Conservation (phyloP, 2,888 invertebrate genomes). For the Eilema sororculum region DNA sequence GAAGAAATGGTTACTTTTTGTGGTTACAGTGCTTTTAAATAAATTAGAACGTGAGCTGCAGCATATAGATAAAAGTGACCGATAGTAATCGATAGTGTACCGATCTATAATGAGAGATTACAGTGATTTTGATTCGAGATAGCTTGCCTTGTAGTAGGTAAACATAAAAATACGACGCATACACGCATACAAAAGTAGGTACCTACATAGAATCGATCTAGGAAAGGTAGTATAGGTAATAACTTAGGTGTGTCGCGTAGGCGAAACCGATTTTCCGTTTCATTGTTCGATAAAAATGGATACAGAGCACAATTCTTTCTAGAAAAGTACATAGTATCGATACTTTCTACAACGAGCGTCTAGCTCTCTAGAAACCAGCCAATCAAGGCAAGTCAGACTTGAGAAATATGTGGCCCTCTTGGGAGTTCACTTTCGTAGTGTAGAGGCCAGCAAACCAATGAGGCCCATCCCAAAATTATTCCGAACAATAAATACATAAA, state of each 20-base stretch:
- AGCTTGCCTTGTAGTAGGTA: too few relatives aligned
- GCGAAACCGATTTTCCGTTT: neutral
- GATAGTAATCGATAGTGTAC: too few relatives aligned
- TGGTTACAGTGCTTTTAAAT: neutral
- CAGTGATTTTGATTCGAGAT: too few relatives aligned
- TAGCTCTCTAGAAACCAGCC: neutral
- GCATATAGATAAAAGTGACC: too few relatives aligned
- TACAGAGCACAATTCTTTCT: neutral
- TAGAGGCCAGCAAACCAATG: neutral
- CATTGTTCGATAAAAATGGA: neutral
- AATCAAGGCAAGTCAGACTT: constrained; percentile 1
- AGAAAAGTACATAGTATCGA: neutral
- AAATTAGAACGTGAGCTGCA: neutral
- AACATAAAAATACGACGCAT: too few relatives aligned
- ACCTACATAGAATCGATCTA: neutral
- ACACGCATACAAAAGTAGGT: too few relatives aligned
- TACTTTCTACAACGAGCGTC: neutral
- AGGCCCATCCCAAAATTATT: neutral
- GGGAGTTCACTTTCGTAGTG: neutral
- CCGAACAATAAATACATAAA: neutral
- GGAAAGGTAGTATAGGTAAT: neutral
- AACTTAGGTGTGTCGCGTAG: neutral
- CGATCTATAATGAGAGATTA: too few relatives aligned
- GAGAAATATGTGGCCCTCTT: neutral
- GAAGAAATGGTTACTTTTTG: neutral